These are phyloP conservation scores for Thamnophis elegans DNA, from an alignment of 2,797 vertebrate species.

Conservation along the genomic window DNA sequence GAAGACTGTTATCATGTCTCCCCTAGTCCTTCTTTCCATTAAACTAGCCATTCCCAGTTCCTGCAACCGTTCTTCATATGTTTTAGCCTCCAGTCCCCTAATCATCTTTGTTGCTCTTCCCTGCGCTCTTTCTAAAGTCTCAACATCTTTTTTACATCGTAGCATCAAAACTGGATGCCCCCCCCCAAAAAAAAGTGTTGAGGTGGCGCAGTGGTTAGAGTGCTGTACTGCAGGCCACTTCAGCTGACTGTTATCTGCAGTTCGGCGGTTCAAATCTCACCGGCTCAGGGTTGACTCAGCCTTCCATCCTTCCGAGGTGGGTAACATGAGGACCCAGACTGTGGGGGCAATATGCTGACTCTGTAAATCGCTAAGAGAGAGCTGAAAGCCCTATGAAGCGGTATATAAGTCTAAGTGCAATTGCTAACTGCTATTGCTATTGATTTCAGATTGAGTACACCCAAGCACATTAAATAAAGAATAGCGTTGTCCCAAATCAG, in stretches of 20 bases:
- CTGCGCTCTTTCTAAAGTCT: not conserved
- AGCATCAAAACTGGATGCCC: not conserved
- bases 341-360: no score
- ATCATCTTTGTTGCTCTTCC: not conserved
- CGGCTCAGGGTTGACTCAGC: no score
- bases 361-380: no score
- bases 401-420: no score
- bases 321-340: no score
- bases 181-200: not conserved
- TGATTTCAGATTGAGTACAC: not conserved
- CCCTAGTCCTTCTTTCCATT: not conserved
- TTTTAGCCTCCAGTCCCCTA: not conserved
- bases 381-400: no score
- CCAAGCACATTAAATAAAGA: not conserved
- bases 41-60: not conserved
- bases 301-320: no score
- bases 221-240: no score
- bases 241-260: no score
- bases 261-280: no score
- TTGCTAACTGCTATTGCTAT: no score
- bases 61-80: not conserved
- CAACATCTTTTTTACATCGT: not conserved
- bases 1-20: not conserved
- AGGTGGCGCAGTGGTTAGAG: no score
- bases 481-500: not conserved